These are phyloP conservation scores for Centroberyx gerrardi DNA, from an alignment of 2,797 vertebrate genomes.

Conservation along the genomic window DNA sequence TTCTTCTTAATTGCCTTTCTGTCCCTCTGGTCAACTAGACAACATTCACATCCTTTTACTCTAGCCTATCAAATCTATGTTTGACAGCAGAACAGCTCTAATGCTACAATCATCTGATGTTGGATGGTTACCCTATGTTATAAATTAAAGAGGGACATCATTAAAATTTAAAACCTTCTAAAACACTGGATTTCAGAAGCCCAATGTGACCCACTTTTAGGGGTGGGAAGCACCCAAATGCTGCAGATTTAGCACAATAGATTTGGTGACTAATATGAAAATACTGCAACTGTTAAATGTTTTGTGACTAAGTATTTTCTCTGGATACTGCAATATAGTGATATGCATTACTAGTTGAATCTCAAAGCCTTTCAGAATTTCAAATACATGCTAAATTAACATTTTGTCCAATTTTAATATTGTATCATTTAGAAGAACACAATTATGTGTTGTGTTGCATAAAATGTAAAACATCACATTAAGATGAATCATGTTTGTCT, in stretches of 20 bases:
- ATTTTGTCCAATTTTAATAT: too few relatives aligned
- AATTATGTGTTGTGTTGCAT: neutral
- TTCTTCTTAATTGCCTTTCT: neutral
- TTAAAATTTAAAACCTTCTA: neutral
- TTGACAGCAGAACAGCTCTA: constrained; percentile 3
- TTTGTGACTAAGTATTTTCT: too few relatives aligned
- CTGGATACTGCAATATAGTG: too few relatives aligned
- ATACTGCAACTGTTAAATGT: too few relatives aligned
- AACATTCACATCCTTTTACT: neutral
- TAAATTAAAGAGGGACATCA: neutral
- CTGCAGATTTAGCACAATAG: too few relatives aligned
- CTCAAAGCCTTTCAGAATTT: too few relatives aligned
- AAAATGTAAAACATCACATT: constrained; percentile 16
- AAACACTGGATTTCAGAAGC: neutral
- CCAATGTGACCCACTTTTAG: too few relatives aligned
- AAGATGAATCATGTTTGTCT: constrained; percentile 62
- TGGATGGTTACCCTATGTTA: neutral
- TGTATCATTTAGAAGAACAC: too few relatives aligned
- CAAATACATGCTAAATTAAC: too few relatives aligned
- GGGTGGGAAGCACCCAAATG: too few relatives aligned
- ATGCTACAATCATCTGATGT: neutral
- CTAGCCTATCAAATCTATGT: constrained; percentile 4
- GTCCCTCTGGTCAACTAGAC: neutral
- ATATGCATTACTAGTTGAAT: too few relatives aligned
- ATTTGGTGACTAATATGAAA: too few relatives aligned